These are phyloP conservation scores for Mimachlamys varia DNA, from an alignment of 2,888 invertebrate species.

Conservation along the genomic window DNA sequence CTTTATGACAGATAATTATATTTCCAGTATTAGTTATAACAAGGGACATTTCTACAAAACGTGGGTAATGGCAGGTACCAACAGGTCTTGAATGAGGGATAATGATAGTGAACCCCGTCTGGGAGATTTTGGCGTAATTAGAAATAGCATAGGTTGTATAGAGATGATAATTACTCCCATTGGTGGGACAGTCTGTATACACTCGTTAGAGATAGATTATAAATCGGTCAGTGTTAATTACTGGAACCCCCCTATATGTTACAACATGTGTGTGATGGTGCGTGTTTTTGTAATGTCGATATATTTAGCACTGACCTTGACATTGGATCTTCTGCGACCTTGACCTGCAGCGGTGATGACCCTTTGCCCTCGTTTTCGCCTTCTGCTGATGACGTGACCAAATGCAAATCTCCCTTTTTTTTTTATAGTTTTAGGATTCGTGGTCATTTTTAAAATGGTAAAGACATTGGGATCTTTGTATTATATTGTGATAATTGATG, in stretches of 20 bases:
- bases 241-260: background rate
- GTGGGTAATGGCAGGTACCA: background rate
- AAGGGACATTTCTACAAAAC: background rate
- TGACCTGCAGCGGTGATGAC: background rate
- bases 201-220: background rate
- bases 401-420: background rate
- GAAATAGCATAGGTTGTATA: background rate
- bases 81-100: background rate
- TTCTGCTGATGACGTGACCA: background rate
- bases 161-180: background rate
- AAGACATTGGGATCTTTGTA: too few species aligned
- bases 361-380: background rate
- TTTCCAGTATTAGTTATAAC: background rate
- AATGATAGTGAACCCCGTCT: background rate
- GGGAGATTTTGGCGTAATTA: background rate
- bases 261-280: background rate
- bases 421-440: too few species aligned
- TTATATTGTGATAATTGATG: too few species aligned
- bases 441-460: too few species aligned
- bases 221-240: too few species aligned
- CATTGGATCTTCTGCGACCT: background rate
- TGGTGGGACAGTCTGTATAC: background rate
- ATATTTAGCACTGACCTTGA: background rate
- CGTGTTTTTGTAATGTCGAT: background rate
- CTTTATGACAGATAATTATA: background rate